Conservation (phyloP, 2,888 invertebrate genomes). For the Leuctra nigra region DNA sequence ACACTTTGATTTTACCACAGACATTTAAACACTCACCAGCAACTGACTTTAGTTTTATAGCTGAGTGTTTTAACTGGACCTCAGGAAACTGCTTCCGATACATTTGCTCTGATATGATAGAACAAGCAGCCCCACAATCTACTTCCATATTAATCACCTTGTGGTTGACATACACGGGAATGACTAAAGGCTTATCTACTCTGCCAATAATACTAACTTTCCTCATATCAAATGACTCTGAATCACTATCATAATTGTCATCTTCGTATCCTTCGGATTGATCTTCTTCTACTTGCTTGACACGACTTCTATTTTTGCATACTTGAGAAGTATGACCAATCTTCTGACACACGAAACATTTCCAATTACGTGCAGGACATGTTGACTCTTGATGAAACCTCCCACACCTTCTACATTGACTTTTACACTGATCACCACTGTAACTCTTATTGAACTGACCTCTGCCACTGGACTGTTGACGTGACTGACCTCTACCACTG, state of each 20-base stretch:
- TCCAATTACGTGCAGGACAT: constrained; percentile 1
- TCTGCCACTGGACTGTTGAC: too few relatives aligned
- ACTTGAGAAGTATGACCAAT: neutral
- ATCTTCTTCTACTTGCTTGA: too few relatives aligned
- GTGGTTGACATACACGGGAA: too few relatives aligned
- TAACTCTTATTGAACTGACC: too few relatives aligned
- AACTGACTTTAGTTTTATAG: neutral
- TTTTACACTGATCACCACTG: too few relatives aligned
- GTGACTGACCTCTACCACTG: too few relatives aligned
- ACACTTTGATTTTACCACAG: neutral
- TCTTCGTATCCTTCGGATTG: too few relatives aligned
- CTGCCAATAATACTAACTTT: too few relatives aligned
- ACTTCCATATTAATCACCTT: neutral
- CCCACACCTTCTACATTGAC: constrained; percentile 1
- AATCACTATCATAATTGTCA: too few relatives aligned
- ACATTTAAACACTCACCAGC: neutral
- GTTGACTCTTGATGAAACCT: neutral
- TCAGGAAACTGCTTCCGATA: neutral
- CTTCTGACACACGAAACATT: neutral
- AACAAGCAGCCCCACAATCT: constrained; percentile 3
- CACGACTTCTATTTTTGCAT: neutral
- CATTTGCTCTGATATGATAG: neutral
- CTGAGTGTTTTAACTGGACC: neutral
- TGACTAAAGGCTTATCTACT: too few relatives aligned
- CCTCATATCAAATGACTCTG: too few relatives aligned